Evolutionary conservation across 23 tunicate species (phyloP).

Genomic region (Phallusia fumigata): DNA sequence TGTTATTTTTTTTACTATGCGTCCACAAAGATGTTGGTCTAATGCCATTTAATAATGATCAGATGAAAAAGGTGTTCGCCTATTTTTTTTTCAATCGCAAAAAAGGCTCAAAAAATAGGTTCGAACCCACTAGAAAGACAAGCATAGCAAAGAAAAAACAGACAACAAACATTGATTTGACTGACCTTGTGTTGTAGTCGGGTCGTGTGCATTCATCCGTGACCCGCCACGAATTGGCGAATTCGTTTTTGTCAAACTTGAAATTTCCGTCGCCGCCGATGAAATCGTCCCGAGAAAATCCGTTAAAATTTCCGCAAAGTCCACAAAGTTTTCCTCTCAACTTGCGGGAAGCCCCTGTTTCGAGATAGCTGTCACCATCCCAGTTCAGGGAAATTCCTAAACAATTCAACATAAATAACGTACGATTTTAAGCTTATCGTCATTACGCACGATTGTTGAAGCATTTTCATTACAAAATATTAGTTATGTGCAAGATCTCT

Average conservation of each 20-base stretch:
- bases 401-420: too few relatives aligned
- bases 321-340: slow-evolving; percentile 60
- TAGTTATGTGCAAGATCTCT: too few relatives aligned
- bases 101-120: too few relatives aligned
- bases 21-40: too few relatives aligned
- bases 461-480: too few relatives aligned
- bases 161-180: neutral
- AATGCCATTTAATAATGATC: too few relatives aligned
- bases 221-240: slow-evolving; percentile 83
- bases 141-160: neutral
- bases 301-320: slow-evolving; percentile 93
- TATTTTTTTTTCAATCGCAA: too few relatives aligned
- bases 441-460: too few relatives aligned
- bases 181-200: slow-evolving; percentile 11
- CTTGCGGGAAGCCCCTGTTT: slow-evolving; percentile 49
- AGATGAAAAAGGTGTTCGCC: too few relatives aligned
- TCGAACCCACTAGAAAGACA: too few relatives aligned
- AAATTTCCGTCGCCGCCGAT: slow-evolving; percentile 80
- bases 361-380: slow-evolving; percentile 91
- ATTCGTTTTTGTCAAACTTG: slow-evolving; percentile 47
- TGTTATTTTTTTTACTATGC: too few relatives aligned
- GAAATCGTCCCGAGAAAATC: slow-evolving; percentile 76
- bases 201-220: slow-evolving; percentile 26
- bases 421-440: too few relatives aligned
- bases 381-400: slow-evolving; percentile 76